Evolutionary conservation across 2,113 vertebrate genomes (phyloP).

Genomic region (Ochotona curzoniae): DNA sequence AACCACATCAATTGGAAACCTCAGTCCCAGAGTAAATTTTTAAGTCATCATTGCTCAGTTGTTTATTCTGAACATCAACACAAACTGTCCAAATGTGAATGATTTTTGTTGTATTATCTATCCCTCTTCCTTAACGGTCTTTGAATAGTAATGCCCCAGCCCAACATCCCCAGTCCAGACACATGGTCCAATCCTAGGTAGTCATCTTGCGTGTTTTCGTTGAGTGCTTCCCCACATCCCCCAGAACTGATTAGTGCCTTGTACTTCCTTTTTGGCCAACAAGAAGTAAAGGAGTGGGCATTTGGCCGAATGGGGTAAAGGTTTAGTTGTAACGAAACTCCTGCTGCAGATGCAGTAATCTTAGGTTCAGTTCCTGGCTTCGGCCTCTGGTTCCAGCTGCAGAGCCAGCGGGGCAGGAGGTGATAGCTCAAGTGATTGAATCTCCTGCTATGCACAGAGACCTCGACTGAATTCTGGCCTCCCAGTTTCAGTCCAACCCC

Average conservation of each 20-base stretch:
- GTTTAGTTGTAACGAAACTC: too few species aligned
- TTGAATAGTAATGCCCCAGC: neutral
- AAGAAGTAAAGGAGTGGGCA: neutral
- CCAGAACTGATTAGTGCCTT: neutral
- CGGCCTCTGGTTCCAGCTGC: too few species aligned
- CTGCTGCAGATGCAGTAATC: too few species aligned
- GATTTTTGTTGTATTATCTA: conserved; percentile 5
- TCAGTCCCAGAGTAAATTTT: neutral
- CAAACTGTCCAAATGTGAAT: neutral
- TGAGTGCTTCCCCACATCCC: neutral
- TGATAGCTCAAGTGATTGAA: neutral
- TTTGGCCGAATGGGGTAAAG: too few species aligned
- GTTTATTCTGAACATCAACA: conserved; percentile 20
- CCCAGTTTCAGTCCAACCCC: too few species aligned
- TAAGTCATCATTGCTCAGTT: neutral
- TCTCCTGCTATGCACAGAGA: neutral
- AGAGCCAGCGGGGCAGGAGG: too few species aligned
- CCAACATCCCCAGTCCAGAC: neutral
- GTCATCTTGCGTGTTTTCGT: neutral
- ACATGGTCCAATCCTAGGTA: neutral
- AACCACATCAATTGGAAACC: neutral
- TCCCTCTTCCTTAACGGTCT: neutral
- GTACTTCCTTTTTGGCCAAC: neutral
- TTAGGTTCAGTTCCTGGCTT: too few species aligned
- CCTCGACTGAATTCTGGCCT: neutral